Conservation (phyloP, 2,113 vertebrate species). For the Pyxicephalus adspersus region DNA sequence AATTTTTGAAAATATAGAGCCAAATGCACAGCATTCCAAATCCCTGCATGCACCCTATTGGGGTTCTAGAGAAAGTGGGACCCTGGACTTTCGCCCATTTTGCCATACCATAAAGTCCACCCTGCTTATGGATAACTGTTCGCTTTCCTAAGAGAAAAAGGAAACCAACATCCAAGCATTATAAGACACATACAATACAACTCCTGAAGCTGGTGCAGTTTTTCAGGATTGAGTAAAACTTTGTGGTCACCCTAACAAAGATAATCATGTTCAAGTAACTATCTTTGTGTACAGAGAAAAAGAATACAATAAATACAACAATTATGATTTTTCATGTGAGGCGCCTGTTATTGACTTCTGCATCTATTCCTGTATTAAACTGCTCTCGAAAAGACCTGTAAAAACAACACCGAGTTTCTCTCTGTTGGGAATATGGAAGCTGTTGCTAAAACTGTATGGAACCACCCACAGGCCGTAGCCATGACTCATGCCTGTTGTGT, state of each 20-base stretch:
- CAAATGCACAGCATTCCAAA: too few relatives aligned
- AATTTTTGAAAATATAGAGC: too few relatives aligned
- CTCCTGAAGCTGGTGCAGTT: too few relatives aligned
- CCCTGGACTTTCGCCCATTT: too few relatives aligned
- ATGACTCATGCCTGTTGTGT: conserved; percentile 62
- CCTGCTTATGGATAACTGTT: too few relatives aligned
- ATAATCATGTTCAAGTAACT: neutral
- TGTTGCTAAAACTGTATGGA: conserved; percentile 63
- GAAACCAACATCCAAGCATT: too few relatives aligned
- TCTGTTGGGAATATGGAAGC: conserved; percentile 66
- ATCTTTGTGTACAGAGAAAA: neutral
- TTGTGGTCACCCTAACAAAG: too few relatives aligned
- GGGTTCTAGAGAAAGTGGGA: too few relatives aligned
- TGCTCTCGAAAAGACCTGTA: conserved; percentile 59
- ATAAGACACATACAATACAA: too few relatives aligned
- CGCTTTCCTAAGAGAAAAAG: too few relatives aligned
- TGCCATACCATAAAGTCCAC: neutral
- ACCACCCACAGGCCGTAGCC: conserved; percentile 60
- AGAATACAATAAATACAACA: conserved; percentile 54
- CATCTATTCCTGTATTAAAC: conserved; percentile 62
- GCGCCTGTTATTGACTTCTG: conserved; percentile 57
- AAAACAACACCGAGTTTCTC: conserved; percentile 59
- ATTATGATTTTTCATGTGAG: conserved; percentile 57
- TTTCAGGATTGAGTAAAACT: too few relatives aligned
- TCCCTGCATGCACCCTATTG: too few relatives aligned